Conservation (phyloP, 2,113 vertebrate genomes). For the Gobio gobio region DNA sequence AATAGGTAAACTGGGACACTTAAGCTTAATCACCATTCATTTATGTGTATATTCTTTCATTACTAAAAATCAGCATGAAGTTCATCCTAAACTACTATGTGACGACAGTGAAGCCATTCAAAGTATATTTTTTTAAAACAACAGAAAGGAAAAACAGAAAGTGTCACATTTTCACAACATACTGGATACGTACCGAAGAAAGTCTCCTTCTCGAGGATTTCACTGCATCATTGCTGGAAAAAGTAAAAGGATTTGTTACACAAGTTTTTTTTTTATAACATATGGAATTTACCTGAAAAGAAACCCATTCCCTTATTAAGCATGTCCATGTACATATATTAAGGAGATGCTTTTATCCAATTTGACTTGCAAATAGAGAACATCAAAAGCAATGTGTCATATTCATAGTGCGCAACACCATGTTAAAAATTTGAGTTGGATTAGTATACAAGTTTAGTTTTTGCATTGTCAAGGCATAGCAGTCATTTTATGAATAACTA, state of each 20-base stretch:
- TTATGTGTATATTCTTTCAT: background rate
- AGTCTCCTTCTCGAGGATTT: constrained; percentile 66
- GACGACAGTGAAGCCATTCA: background rate
- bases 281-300: background rate
- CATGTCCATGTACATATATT: background rate
- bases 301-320: background rate
- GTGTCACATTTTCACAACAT: background rate
- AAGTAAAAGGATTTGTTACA: background rate
- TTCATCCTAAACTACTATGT: background rate
- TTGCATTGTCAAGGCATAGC: background rate
- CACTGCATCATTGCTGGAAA: constrained; percentile 60
- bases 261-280: background rate
- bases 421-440: background rate
- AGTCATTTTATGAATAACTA: background rate
- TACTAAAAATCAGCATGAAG: background rate
- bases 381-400: background rate
- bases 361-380: background rate
- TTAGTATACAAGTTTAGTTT: background rate
- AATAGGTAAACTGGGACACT: background rate
- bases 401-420: background rate
- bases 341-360: background rate
- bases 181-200: constrained; percentile 70
- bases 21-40: background rate
- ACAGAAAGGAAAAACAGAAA: background rate
- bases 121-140: background rate